Base-by-base conservation (phyloP, 2,797 vertebrate species). In the Pantherophis alleghaniensis region DNA sequence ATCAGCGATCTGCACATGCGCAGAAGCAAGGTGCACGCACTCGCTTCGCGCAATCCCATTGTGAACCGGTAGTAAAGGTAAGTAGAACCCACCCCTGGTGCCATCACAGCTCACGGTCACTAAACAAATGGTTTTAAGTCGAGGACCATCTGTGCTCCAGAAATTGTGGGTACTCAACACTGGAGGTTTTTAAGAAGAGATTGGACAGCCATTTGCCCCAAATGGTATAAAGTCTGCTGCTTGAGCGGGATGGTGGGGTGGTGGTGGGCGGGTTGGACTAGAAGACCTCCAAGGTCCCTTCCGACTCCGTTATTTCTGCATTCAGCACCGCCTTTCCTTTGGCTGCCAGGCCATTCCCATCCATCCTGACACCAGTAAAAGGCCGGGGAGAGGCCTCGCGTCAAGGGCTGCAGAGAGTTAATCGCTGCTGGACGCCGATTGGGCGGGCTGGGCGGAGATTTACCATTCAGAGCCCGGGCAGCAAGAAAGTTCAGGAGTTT, bases 401-500 rank as follows among this genome's bases (percentile, higher is more conserved):
- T 1, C 10, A 26, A 26, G 91, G 91, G 22, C 89, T 11, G 2
- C 13, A 7, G 28, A 92, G 93, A 56, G 93, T 94, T 94, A 92
- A 94, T 13, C 2, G 5, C 56, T 66, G 56, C 57, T 1, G 91
- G n/a, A 12, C 22, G 63, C 89, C 69, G 12, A 93, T 91, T 89
- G 93, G 92, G 14, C 86, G 20, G 56, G 47, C 90, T 47, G 92
- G 56, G 93, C 91, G 89, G 91, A 51, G 91, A 88, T 66, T 63
- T 83, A 16, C n/a, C 55, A 37, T 37, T 57, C 89, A 20, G 91
- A 74, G 79, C 66, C 63, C 57, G 91, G 56, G 55, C 10, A 26
- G 93, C 47, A 66, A 66, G 89, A 88, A 91, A 91, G 88, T 74
- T 74, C 79, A 37, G 66, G 91, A 90, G 89, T 56, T 66, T 88